Conservation (phyloP, 2,113 vertebrate species). For the Lepus americanus region DNA sequence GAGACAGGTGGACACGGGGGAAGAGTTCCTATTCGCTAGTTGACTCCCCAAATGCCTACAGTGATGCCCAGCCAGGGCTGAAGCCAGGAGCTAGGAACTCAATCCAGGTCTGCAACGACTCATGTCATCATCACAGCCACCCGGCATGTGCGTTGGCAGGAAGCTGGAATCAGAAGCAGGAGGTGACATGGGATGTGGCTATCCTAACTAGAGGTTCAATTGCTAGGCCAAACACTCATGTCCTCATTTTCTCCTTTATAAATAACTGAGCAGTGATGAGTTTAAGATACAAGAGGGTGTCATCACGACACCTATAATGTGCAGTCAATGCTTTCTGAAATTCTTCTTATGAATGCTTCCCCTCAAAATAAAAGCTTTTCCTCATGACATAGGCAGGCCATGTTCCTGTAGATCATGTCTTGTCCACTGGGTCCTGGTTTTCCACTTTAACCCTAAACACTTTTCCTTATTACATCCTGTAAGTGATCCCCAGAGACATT, state of each 20-base stretch:
- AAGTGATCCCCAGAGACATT: conserved; percentile 38
- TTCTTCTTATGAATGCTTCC: not conserved
- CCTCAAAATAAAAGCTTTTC: not conserved
- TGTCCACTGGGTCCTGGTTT: not conserved
- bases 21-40: no score
- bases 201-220: no score
- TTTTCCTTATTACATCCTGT: conserved; percentile 31
- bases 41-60: no score
- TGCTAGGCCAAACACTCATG: no score
- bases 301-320: not conserved
- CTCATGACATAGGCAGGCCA: not conserved
- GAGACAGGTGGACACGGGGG: no score
- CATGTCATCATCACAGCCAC: no score
- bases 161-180: no score
- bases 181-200: no score
- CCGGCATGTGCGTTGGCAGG: no score
- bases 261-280: conserved; percentile 4
- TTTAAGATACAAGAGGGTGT: not conserved
- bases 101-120: no score
- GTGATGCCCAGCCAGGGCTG: no score
- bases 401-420: not conserved
- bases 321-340: not conserved
- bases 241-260: not conserved
- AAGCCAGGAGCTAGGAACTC: no score
- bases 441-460: not conserved